Evolutionary conservation across 2,888 invertebrate genomes (phyloP), one percentile per base, ranked within the genome.

Genomic region (Sussaba pulchella): DNA sequence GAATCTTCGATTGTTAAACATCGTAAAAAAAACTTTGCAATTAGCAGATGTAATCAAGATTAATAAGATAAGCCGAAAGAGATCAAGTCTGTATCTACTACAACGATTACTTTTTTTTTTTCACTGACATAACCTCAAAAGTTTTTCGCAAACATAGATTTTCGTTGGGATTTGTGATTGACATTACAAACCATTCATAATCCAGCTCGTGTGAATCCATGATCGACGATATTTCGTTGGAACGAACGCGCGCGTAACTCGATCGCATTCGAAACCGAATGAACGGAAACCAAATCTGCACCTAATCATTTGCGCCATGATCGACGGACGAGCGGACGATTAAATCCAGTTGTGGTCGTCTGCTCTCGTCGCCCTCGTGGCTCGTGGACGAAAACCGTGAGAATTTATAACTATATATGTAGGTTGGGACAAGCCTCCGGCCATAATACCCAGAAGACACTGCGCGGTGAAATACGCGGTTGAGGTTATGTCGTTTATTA

Each of bases 181-280:
- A 70, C 54, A 31, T 82, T 77, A 78, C 87, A 86, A 78, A 91
- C 92, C 90, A 66, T 92, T 89, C 82, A 91, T 85, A 9, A 91
- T 76, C 85, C 87, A 87, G 74, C 91, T 92, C 12, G 91, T 89
- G 79, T 92, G 92, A 63, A 92, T 89, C 82, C 91, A 91, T 88
- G 88, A 83, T 86, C 91, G 87, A 26, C 89, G 89, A 84, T 88
- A 87, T 83, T 87, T 90, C 39, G 83, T 66, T 0, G 91, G 88
- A 50, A 89, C 67, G n/a, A 83, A 81, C 57, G 85, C 66, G 2
- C 87, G 87, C 21, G 89, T 86, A 78, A 88, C 78, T 43, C 84
- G 59, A 9, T 83, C 87, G 39, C 86, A 87, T 21, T 82, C 84
- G 24, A 85, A 84, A 82, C 88, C 89, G 5, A 89, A 69, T 10